Base-by-base conservation (phyloP, 2,888 invertebrate genomes). In the Brenthis hecate region DNA sequence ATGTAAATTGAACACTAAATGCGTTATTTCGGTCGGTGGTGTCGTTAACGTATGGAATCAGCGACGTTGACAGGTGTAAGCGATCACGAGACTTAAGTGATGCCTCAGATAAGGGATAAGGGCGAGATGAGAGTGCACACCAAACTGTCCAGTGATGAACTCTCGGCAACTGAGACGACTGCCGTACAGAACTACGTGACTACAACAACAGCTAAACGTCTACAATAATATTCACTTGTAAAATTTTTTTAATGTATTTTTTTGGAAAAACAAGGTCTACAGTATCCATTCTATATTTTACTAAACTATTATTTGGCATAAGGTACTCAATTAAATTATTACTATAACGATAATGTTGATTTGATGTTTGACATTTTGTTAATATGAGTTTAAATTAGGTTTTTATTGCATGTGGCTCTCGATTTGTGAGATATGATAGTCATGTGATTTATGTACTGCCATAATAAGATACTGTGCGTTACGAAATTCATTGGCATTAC, bases 101-200 rank as follows among this genome's bases (percentile, higher is more conserved):
- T 72, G 77, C 78, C 77, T 81, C 75, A 63, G 74, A 89, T 88
- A 87, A 86, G 82, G 85, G 83, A 84, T 85, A 82, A 83, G 83
- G 81, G 78, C 75, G 76, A 81, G 83, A 85, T 80, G 83, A 80
- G 81, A 81, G 75, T 75, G 43, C 61, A 56, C 36, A 64, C 66
- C 43, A 13, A 69, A 69, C 65, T 62, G 58, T 60, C 64, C 62
- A 62, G 56, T 55, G 61, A 43, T 32, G 32, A 8, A 65, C 65
- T 55, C 36, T 55, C 68, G 43, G 43, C 65, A 50, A 55, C 65
- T 50, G 54, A 48, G 48, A n/a, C 48, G 53, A 57, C 55, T 57
- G 48, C 51, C 67, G 50, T 55, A 50, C 36, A 23, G 53, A 55
- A n/a, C 62, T 67, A 62, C 56, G 56, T 67, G 50, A 51, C 50